Conservation (phyloP, 2,888 invertebrate species). For the Rhingia campestris region DNA sequence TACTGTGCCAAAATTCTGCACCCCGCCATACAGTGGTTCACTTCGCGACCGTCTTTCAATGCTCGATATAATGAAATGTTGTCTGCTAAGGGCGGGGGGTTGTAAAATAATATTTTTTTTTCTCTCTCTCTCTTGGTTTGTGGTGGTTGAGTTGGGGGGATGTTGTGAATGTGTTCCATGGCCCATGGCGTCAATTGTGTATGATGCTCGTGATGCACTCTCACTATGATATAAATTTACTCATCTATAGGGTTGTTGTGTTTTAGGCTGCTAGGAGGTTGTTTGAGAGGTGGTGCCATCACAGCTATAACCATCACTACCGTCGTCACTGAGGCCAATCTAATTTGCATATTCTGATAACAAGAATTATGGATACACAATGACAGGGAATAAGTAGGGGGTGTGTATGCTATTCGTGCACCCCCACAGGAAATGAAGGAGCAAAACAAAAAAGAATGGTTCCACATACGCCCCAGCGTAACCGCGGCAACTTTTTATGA, state of each 20-base stretch:
- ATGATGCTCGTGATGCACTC: conserved; percentile 57
- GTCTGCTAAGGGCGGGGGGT: conserved; percentile 2
- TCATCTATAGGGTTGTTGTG: not conserved
- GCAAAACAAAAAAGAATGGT: conserved; percentile 38
- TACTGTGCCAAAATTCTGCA: conserved; percentile 43
- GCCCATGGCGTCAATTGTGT: conserved; percentile 60
- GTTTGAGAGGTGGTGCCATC: not conserved
- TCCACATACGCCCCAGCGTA: conserved; percentile 54
- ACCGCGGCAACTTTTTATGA: conserved; percentile 22
- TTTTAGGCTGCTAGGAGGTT: not conserved
- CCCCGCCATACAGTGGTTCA: conserved; percentile 11
- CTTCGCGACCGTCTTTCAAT: conserved; percentile 5
- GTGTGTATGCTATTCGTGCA: no score
- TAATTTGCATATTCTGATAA: conserved; percentile 73
- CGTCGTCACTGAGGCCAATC: conserved; percentile 70
- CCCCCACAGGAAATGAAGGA: not conserved
- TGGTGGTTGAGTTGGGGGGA: not conserved
- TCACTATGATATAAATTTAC: not conserved
- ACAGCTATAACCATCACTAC: conserved; percentile 11
- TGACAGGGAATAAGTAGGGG: conserved; percentile 12
- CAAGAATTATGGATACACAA: conserved; percentile 70
- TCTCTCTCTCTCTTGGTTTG: conserved; percentile 41
- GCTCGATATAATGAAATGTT: conserved; percentile 57
- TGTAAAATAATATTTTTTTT: conserved; percentile 58
- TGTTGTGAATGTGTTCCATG: conserved; percentile 23